These are phyloP conservation scores for Mongoloraphidia duomilia DNA, from an alignment of 2,888 invertebrate genomes.

Conservation along the genomic window DNA sequence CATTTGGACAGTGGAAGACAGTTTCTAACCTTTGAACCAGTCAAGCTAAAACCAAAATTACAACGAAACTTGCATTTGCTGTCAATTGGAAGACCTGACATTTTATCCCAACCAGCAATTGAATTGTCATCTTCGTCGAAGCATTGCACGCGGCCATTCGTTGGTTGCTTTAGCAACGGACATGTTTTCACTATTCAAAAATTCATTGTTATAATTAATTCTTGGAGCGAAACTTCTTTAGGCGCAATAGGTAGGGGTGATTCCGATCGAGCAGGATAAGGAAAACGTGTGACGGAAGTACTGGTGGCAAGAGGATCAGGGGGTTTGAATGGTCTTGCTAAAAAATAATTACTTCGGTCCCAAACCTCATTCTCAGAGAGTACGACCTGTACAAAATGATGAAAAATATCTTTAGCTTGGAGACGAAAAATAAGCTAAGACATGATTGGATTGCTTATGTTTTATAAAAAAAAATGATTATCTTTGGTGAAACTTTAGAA, in stretches of 20 bases:
- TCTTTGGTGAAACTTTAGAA: too few relatives aligned
- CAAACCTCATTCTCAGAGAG: too few relatives aligned
- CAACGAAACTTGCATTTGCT: conserved; percentile 50
- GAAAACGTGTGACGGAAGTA: too few relatives aligned
- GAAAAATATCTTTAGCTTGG: too few relatives aligned
- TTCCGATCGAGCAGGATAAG: neutral
- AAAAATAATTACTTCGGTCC: too few relatives aligned
- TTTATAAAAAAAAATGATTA: too few relatives aligned
- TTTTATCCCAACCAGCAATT: conserved; percentile 25
- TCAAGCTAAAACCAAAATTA: conserved; percentile 42
- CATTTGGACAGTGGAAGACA: conserved; percentile 52
- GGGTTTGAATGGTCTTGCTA: too few relatives aligned
- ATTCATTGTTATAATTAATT: conserved; percentile 1
- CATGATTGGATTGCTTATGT: too few relatives aligned
- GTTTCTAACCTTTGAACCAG: conserved; percentile 45
- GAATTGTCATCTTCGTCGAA: conserved; percentile 22
- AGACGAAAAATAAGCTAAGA: too few relatives aligned
- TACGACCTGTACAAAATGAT: too few relatives aligned
- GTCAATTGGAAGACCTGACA: conserved; percentile 37
- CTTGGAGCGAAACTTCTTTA: conserved; percentile 1
- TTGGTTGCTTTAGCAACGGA: conserved; percentile 35
- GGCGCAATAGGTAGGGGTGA: neutral
- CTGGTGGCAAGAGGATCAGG: too few relatives aligned
- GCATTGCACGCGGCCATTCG: conserved; percentile 39
- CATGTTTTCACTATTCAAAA: conserved; percentile 45